phyloP scores from a whole-genome alignment of 2,113 vertebrate genomes.

The Platysteira castanea region DNA sequence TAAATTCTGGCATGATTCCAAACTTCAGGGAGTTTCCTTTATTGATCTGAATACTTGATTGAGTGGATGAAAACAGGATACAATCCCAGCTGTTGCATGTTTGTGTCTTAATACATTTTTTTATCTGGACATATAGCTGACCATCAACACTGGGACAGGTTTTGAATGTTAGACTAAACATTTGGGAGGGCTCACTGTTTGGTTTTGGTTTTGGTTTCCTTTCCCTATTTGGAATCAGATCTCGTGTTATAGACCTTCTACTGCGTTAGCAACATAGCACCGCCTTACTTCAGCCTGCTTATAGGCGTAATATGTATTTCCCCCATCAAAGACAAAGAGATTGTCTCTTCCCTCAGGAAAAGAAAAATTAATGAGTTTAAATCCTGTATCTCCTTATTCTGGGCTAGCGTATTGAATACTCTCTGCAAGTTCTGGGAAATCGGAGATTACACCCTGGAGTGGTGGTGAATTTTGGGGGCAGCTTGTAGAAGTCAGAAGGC shows the following conservation, averaged over 20 bases:
- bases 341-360: neutral
- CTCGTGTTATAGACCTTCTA: neutral
- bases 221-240: neutral
- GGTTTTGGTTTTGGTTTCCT: neutral
- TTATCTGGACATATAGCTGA: neutral
- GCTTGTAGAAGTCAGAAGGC: neutral
- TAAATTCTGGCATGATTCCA: neutral
- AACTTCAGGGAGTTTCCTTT: neutral
- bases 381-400: neutral
- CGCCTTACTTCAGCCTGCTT: neutral
- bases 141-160: neutral
- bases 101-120: accelerated
- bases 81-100: neutral
- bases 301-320: neutral
- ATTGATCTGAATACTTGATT: neutral
- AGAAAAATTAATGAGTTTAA: neutral
- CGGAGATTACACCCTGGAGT: neutral
- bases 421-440: neutral
- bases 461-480: neutral
- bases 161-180: neutral
- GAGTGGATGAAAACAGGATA: neutral
- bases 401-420: neutral
- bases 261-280: neutral
- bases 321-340: neutral
- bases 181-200: too few species aligned